These are phyloP conservation scores for Exaiptasia diaphana DNA, from an alignment of 64 coral and sea anemone genomes.

Conservation along the genomic window DNA sequence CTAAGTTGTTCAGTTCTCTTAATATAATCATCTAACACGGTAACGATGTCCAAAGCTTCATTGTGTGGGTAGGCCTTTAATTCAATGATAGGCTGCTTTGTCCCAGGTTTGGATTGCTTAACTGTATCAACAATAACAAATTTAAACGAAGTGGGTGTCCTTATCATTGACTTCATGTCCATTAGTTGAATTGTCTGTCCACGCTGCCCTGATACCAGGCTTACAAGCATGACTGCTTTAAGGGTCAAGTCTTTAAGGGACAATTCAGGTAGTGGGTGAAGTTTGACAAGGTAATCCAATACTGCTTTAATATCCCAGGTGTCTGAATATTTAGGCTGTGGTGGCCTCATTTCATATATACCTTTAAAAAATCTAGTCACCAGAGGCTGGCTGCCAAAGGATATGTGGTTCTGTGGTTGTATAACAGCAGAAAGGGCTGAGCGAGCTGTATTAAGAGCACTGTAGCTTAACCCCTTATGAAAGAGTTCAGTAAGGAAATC, in stretches of 20 bases:
- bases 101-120: conserved; percentile 25
- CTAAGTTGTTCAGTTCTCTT: background rate
- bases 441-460: conserved; percentile 25
- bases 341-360: conserved; percentile 38
- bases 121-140: conserved; percentile 18
- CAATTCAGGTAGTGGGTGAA: background rate
- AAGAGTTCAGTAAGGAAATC: background rate
- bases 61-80: background rate
- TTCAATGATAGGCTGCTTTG: conserved; percentile 5
- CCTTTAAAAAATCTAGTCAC: conserved; percentile 27
- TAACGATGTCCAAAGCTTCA: background rate
- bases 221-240: background rate
- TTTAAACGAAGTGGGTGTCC: background rate
- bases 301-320: conserved; percentile 33
- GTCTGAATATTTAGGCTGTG: conserved; percentile 21
- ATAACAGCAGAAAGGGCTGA: conserved; percentile 2
- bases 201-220: background rate
- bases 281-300: background rate
- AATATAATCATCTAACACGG: conserved; percentile 13
- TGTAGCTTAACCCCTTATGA: conserved; percentile 12
- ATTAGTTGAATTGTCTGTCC: background rate
- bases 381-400: conserved; percentile 24
- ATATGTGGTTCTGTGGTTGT: background rate
- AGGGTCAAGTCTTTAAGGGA: background rate
- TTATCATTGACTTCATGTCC: background rate